Percentiles rank a stretch among this genome's conserved stretches.
These are phyloP conservation scores for Gonioctena quinquepunctata DNA, from an alignment of 1,140 invertebrate species.

Conservation along the genomic window DNA sequence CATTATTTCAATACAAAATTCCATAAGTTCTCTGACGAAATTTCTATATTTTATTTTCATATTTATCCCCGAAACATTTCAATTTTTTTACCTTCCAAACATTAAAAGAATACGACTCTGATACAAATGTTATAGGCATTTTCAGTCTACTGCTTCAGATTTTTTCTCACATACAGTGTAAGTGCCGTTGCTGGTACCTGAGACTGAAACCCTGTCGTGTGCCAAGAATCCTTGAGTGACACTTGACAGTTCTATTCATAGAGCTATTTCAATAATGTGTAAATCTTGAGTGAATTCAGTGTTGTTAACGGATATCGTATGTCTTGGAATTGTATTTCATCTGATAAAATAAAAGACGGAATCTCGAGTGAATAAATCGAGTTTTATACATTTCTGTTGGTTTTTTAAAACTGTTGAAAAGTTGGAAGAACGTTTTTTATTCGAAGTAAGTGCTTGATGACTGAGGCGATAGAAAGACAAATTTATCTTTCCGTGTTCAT, in stretches of 20 bases:
- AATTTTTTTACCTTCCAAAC: too few species aligned
- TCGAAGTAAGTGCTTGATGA: neutral
- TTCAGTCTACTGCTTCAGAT: too few species aligned
- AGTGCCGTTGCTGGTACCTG: too few species aligned
- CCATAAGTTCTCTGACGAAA: too few species aligned
- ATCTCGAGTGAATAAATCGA: neutral
- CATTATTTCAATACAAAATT: too few species aligned
- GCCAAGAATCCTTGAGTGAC: neutral
- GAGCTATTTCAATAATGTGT: neutral
- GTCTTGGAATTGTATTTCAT: neutral
- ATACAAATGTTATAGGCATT: too few species aligned
- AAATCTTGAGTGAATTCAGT: neutral
- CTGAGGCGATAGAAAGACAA: neutral
- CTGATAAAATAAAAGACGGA: neutral
- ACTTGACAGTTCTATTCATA: neutral
- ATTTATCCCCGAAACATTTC: too few species aligned
- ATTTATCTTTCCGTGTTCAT: neutral
- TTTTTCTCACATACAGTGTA: too few species aligned
- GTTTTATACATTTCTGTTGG: neutral
- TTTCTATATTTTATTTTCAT: too few species aligned
- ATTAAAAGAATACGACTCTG: too few species aligned
- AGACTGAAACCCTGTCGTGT: neutral
- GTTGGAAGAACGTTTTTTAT: neutral
- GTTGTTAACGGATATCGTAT: neutral
- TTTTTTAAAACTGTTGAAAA: too few species aligned